Conservation (phyloP, 1,140 invertebrate species). For the Drosophila baimaii region DNA sequence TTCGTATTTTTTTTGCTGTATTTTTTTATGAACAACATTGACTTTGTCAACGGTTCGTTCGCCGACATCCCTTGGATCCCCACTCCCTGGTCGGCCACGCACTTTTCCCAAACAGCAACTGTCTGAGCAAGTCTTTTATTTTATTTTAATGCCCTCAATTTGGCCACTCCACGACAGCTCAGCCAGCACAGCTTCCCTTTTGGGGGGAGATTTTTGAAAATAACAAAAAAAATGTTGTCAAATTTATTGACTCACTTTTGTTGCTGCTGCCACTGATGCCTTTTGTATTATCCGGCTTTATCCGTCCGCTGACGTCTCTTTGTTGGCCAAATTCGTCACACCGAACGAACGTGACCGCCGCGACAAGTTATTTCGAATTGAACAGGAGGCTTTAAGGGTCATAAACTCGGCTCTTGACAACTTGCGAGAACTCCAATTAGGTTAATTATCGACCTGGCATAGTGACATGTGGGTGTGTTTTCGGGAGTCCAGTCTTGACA, state of each 20-base stretch:
- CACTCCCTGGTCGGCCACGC: neutral
- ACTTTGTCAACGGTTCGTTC: conserved; percentile 57
- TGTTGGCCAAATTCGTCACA: conserved; percentile 25
- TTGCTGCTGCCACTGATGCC: conserved; percentile 25
- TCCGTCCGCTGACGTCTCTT: conserved; percentile 30
- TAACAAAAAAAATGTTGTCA: conserved; percentile 27
- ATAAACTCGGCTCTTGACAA: conserved; percentile 39
- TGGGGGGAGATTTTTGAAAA: conserved; percentile 35
- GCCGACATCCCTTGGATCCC: conserved; percentile 2
- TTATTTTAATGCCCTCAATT: conserved; percentile 42
- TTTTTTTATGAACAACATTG: conserved; percentile 60
- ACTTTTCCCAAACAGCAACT: conserved; percentile 43
- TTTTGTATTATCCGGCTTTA: conserved; percentile 46
- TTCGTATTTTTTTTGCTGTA: conserved; percentile 32
- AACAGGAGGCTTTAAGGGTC: conserved; percentile 27
- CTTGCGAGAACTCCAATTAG: conserved; percentile 30
- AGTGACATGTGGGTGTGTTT: conserved; percentile 3
- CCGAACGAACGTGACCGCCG: conserved; percentile 17
- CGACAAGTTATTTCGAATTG: conserved; percentile 22
- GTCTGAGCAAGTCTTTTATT: conserved; percentile 45
- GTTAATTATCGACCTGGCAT: conserved; percentile 36
- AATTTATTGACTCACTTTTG: conserved; percentile 67
- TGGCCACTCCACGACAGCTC: conserved; percentile 16
- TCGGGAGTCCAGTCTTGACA: neutral
- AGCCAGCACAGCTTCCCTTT: conserved; percentile 9